phyloP scores from a whole-genome alignment of 2,113 vertebrate genomes.

The Azemiops feae region DNA sequence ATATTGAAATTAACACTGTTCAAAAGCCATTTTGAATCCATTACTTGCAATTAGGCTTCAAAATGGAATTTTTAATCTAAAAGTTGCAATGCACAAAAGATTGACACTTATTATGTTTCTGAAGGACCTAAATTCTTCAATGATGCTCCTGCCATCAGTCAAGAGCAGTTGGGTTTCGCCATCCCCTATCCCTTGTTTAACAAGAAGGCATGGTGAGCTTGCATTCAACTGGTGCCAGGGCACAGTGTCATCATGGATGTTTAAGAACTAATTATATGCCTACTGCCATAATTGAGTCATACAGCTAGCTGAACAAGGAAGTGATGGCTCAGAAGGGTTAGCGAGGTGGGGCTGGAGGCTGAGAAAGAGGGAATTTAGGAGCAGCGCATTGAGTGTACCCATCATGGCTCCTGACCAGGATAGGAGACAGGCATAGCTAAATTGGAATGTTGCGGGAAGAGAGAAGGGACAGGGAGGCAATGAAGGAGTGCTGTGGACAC shows the following conservation, averaged over 20 bases:
- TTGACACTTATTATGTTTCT: background rate
- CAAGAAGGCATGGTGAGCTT: background rate
- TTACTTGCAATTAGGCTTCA: background rate
- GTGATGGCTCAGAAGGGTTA: background rate
- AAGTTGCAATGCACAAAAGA: background rate
- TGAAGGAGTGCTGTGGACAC: background rate
- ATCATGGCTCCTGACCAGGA: background rate
- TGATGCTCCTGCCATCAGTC: background rate
- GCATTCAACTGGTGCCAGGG: background rate
- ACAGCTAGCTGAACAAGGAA: background rate
- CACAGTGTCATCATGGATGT: background rate
- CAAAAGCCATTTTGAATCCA: background rate
- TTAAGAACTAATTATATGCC: background rate
- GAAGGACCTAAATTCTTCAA: background rate
- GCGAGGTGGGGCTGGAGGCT: background rate
- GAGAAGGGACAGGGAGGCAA: background rate
- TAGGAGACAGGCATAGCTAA: background rate
- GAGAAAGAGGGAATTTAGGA: background rate
- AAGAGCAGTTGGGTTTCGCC: background rate
- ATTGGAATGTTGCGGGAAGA: background rate
- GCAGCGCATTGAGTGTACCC: background rate
- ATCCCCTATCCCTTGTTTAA: background rate
- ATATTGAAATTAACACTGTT: background rate
- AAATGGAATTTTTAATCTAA: background rate
- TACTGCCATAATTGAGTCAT: background rate